Evolutionary conservation across 2,113 vertebrate species (phyloP).

Genomic region (Actinemys pallida): DNA sequence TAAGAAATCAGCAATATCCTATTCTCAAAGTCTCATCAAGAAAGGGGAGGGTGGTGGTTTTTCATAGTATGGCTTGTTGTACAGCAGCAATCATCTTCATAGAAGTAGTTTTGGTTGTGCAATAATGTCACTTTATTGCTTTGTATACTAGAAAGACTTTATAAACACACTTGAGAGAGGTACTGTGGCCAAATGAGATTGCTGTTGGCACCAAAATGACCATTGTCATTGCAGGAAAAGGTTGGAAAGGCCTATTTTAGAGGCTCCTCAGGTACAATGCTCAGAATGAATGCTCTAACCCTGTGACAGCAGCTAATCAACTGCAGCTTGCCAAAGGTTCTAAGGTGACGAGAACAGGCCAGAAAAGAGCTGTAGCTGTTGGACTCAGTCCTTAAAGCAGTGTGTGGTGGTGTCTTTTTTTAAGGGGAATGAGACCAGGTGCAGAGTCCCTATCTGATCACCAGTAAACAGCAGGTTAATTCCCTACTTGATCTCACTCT

Average conservation of each 20-base stretch:
- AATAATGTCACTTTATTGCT: constrained; percentile 17
- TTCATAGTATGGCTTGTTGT: background rate
- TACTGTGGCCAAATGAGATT: background rate
- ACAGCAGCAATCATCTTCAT: background rate
- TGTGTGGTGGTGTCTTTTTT: background rate
- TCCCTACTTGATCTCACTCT: accelerated
- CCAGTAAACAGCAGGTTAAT: background rate
- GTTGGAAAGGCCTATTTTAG: background rate
- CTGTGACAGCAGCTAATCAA: background rate
- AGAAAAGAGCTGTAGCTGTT: background rate
- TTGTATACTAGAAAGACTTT: constrained; percentile 28
- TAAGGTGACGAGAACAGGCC: background rate
- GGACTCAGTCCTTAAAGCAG: background rate
- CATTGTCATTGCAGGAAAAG: background rate
- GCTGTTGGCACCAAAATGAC: constrained; percentile 7
- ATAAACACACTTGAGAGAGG: background rate
- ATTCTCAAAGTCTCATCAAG: constrained; percentile 42
- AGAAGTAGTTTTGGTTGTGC: background rate
- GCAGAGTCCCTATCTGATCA: accelerated
- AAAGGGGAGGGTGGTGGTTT: background rate
- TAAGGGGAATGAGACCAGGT: background rate
- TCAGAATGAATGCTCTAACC: background rate
- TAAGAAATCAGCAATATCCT: background rate
- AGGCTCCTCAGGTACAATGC: background rate
- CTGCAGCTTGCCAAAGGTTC: background rate